Percentiles rank a stretch among this genome's conserved stretches.
Evolutionary conservation across 2,113 vertebrate species (phyloP).

Genomic region (Toxostoma redivivum): DNA sequence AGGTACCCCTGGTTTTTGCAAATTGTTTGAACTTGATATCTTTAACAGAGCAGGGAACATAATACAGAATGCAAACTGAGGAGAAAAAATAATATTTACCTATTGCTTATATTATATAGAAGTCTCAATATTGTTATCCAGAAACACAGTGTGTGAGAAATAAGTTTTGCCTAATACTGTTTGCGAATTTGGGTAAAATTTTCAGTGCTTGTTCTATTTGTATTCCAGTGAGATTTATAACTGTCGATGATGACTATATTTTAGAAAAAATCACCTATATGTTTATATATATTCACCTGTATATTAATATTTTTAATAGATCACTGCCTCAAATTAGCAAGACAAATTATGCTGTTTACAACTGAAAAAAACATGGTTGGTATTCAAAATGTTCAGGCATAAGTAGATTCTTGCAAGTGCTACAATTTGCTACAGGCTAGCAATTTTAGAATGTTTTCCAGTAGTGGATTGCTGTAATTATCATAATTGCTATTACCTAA

Average conservation of each 20-base stretch:
- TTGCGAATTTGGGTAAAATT: not conserved
- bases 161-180: not conserved
- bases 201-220: not conserved
- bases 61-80: not conserved
- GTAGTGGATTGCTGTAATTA: constrained; percentile 34
- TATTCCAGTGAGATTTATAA: not conserved
- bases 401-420: not conserved
- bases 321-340: not conserved
- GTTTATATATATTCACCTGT: not conserved
- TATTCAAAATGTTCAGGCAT: not conserved
- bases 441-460: constrained; percentile 25
- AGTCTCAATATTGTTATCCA: not conserved
- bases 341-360: not conserved
- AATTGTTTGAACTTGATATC: not conserved
- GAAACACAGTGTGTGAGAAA: not conserved
- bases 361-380: not conserved
- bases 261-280: not conserved
- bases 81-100: not conserved
- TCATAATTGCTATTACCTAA: constrained; percentile 23
- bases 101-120: not conserved
- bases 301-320: not conserved
- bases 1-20: not conserved
- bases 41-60: not conserved
- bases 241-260: not conserved
- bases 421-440: not conserved